These are phyloP conservation scores for Paraescarpia echinospica DNA, from an alignment of 1,140 invertebrate genomes.

Conservation along the genomic window DNA sequence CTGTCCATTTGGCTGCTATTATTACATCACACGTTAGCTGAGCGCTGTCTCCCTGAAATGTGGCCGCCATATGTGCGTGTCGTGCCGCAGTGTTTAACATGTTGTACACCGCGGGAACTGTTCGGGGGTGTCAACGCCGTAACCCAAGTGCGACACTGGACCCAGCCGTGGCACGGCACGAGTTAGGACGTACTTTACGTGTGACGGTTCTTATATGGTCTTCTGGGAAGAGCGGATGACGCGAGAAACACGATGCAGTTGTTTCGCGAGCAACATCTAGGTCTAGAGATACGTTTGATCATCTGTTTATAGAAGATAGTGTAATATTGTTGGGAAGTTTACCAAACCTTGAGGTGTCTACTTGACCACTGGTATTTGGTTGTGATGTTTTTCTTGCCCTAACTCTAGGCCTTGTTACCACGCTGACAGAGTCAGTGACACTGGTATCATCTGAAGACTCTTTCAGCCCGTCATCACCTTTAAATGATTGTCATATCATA, in stretches of 20 bases:
- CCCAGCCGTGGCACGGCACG: not conserved
- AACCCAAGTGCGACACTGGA: not conserved
- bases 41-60: no score
- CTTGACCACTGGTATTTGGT: no score
- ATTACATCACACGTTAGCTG: not conserved
- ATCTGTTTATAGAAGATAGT: not conserved
- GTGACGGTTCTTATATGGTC: not conserved
- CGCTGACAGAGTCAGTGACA: no score
- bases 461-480: no score
- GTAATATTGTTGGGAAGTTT: no score
- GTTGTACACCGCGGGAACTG: slow-evolving; percentile 83
- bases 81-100: slow-evolving; percentile 87
- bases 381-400: no score
- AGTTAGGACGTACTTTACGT: not conserved
- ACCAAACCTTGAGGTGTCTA: no score
- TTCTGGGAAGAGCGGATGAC: not conserved
- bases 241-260: no score
- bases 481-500: no score
- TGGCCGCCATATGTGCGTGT: slow-evolving; percentile 46
- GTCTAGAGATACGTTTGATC: not conserved
- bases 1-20: not conserved
- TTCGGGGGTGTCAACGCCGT: not conserved
- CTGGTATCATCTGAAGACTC: no score
- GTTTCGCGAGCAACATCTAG: not conserved
- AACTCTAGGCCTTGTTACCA: no score